These are phyloP conservation scores for Xestia c-nigrum DNA, from an alignment of 2,888 invertebrate genomes.

Conservation along the genomic window DNA sequence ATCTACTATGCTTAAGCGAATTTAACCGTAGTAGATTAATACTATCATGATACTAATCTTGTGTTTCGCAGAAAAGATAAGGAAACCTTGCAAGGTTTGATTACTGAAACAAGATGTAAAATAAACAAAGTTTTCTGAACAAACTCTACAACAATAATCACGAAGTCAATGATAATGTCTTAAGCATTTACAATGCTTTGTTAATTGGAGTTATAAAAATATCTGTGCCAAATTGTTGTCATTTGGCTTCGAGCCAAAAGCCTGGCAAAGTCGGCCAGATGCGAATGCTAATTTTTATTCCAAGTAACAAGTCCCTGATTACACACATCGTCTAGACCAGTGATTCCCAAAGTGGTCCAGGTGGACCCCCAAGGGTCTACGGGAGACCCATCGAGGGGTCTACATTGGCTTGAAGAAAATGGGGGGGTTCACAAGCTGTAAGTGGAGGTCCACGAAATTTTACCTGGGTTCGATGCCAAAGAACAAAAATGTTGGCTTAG, in stretches of 20 bases:
- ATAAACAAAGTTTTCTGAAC: conserved; percentile 19
- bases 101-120: not conserved
- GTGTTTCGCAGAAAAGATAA: not conserved
- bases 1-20: not conserved
- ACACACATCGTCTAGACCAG: conserved; percentile 49
- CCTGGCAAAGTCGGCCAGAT: conserved; percentile 42
- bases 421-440: no score
- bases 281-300: conserved; percentile 62
- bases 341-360: no score
- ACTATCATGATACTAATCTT: not conserved
- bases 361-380: no score
- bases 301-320: conserved; percentile 37
- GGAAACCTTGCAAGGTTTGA: not conserved
- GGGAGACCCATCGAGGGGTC: no score
- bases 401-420: no score
- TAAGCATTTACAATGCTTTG: conserved; percentile 47
- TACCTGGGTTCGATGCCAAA: no score
- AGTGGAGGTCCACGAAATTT: no score
- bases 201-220: conserved; percentile 61
- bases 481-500: no score
- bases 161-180: conserved; percentile 29
- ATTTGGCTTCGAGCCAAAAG: conserved; percentile 57
- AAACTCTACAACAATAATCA: conserved; percentile 10
- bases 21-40: not conserved
- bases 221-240: conserved; percentile 59